Conservation (phyloP, 1,140 invertebrate genomes). For the Ceratina australensis region DNA sequence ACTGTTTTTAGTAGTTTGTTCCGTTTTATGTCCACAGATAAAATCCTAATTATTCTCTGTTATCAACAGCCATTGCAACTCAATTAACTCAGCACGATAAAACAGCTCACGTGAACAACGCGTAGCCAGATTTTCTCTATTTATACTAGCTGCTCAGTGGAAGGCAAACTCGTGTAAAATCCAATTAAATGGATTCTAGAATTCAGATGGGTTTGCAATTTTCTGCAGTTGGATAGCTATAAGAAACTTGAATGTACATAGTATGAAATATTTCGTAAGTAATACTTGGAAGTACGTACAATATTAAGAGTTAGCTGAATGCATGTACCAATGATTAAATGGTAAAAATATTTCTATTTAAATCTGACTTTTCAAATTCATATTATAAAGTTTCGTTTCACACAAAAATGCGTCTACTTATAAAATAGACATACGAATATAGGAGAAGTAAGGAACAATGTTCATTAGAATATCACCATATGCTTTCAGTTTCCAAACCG, state of each 20-base stretch:
- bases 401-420: too few species aligned
- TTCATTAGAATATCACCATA: constrained; percentile 12
- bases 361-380: neutral
- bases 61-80: neutral
- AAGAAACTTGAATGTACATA: too few species aligned
- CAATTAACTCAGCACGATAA: neutral
- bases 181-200: constrained; percentile 22
- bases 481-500: constrained; percentile 31
- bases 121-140: neutral
- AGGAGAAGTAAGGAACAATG: neutral
- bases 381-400: too few species aligned
- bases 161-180: constrained; percentile 27
- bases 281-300: too few species aligned
- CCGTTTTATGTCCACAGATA: neutral
- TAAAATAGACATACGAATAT: too few species aligned
- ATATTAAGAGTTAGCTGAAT: too few species aligned
- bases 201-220: too few species aligned
- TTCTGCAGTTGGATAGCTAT: too few species aligned
- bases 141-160: neutral
- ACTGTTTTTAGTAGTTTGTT: too few species aligned
- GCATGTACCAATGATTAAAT: too few species aligned
- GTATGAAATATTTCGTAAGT: too few species aligned
- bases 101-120: neutral
- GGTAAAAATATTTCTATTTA: neutral
- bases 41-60: neutral